Conservation (phyloP, 53 echinoderm and acorn worm species). For the Henricia sp. region DNA sequence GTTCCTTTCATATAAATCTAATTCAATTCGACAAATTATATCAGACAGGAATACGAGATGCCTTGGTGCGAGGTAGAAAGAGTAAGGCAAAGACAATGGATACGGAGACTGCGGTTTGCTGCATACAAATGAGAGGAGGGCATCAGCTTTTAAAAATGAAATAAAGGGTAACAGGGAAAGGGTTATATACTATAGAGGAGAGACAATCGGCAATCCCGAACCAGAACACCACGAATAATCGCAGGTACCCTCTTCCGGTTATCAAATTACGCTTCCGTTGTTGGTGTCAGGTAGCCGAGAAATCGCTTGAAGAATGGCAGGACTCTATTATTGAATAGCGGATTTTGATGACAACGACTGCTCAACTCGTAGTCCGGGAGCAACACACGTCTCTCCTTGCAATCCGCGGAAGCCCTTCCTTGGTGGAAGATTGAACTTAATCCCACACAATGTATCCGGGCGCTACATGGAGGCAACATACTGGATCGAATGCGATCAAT, state of each 20-base stretch:
- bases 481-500: neutral
- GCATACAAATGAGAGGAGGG: too few relatives aligned
- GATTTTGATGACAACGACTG: neutral
- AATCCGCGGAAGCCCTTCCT: neutral
- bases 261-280: slow-evolving; percentile 48
- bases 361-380: slow-evolving; percentile 1
- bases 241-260: slow-evolving; percentile 27
- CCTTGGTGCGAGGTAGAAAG: too few relatives aligned
- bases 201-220: too few relatives aligned
- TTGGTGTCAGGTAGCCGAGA: slow-evolving; percentile 30
- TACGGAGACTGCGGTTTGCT: too few relatives aligned
- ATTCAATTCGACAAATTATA: too few relatives aligned
- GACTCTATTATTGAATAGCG: neutral
- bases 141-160: too few relatives aligned
- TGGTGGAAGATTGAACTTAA: neutral
- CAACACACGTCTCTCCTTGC: neutral
- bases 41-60: too few relatives aligned
- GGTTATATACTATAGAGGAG: too few relatives aligned
- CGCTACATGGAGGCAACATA: neutral
- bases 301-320: neutral
- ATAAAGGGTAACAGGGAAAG: too few relatives aligned
- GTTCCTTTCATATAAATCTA: too few relatives aligned
- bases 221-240: too few relatives aligned
- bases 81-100: too few relatives aligned
- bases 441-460: neutral